phyloP scores from a whole-genome alignment of 2,113 vertebrate species.

The Macaca fascicularis region DNA sequence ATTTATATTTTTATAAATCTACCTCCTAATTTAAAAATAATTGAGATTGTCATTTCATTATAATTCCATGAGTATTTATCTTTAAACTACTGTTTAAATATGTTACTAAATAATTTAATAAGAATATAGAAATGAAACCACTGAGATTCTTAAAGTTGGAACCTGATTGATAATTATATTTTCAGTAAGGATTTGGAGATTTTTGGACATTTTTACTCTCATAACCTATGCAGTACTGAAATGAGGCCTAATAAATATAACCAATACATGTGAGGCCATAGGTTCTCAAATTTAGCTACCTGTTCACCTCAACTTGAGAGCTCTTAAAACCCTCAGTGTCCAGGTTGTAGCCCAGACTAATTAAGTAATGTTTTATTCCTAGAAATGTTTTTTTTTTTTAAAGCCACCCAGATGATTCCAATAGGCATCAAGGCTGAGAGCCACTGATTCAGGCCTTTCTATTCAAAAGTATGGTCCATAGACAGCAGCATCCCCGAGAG shows the following conservation, averaged over 20 bases:
- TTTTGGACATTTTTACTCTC: background rate
- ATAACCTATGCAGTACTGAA: background rate
- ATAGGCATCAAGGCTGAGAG: background rate
- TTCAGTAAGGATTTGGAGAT: background rate
- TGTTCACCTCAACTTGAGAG: background rate
- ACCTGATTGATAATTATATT: background rate
- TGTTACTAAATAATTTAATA: slow-evolving; percentile 14
- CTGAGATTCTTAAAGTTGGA: background rate
- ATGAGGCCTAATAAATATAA: background rate
- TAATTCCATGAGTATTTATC: background rate
- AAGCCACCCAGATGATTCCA: background rate
- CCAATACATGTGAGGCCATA: background rate
- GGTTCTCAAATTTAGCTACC: background rate
- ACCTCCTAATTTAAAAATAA: slow-evolving; percentile 30
- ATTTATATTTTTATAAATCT: background rate
- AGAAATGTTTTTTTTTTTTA: background rate
- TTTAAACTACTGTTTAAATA: slow-evolving; percentile 9
- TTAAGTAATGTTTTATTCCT: background rate
- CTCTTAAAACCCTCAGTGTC: background rate
- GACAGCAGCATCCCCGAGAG: background rate
- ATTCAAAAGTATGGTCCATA: background rate
- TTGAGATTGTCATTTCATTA: background rate
- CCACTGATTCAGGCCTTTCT: background rate
- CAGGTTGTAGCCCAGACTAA: background rate
- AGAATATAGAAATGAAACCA: background rate